Conservation (phyloP, 2,113 vertebrate species). For the Pseudorectes ferrugineus region DNA sequence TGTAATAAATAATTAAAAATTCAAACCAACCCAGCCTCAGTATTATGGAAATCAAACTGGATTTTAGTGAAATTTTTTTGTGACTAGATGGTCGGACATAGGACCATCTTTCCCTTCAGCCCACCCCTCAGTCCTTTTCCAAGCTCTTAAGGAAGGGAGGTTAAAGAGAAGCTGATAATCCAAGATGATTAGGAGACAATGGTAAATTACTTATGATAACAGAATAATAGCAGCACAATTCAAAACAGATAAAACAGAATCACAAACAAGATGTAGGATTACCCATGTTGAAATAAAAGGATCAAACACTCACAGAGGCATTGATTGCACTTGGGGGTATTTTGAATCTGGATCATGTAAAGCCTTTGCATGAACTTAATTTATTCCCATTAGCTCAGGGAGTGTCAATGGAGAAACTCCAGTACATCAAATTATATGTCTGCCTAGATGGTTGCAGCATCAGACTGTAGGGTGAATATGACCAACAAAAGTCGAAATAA, state of each 20-base stretch:
- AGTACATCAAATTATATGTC: neutral
- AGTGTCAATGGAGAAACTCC: neutral
- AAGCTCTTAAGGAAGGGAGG: slow-evolving; percentile 10
- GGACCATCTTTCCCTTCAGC: neutral
- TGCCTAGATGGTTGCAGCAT: neutral
- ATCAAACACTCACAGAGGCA: neutral
- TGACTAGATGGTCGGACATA: neutral
- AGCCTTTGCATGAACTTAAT: neutral
- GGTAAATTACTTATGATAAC: neutral
- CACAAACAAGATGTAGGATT: slow-evolving; percentile 2
- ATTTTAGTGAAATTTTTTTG: slow-evolving; percentile 44
- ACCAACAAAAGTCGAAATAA: neutral
- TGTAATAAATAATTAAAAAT: slow-evolving; percentile 73
- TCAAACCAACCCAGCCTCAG: slow-evolving; percentile 52
- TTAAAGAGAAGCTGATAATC: slow-evolving; percentile 10
- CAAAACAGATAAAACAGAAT: slow-evolving; percentile 1
- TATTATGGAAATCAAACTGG: slow-evolving; percentile 59
- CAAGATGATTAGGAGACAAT: neutral
- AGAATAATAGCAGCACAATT: neutral
- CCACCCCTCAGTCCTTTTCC: neutral
- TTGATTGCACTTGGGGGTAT: neutral
- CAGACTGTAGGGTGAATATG: neutral
- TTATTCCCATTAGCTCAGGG: neutral
- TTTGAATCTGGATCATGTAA: neutral
- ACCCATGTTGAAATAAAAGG: neutral